Evolutionary conservation across 2,888 invertebrate species (phyloP), one percentile per base, ranked within the genome.

Genomic region (Capitulum mitella): DNA sequence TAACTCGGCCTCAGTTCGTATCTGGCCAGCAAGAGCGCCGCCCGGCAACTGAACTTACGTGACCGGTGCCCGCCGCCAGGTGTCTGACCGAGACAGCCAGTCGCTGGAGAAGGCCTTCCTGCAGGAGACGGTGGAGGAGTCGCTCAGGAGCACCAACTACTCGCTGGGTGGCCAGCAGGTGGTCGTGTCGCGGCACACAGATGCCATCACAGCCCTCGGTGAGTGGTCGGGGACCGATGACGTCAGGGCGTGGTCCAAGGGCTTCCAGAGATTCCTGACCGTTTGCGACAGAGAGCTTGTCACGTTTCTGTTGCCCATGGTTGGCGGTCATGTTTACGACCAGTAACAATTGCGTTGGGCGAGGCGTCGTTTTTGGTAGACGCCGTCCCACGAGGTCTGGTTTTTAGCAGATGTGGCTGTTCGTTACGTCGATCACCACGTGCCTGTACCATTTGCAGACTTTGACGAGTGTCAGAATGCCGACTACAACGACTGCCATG

Each of bases 81-180:
- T 70, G 8, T 40, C 70, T 5, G 70, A 70, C 22, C 37, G 70
- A 3, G 26, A 40, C 26, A 40, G 40, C 8, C 2, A 40, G 26
- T 3, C 40, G 22, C 29, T 70, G 70, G 70, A 70, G 40, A 19
- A 26, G 22, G 26, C 22, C 26, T 26, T 8, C 1, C 70, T 70
- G 70, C 40, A 37, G 37, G 34, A 70, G 8, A 70, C 40, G 37
- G 26, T 70, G 40, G 26, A 37, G 37, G 37, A 40, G 70, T 22
- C 70, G 37, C 70, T 70, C 5, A 22, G 70, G 26, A 70, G 70
- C 40, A 29, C 70, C 22, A 94, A 95, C 85, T 94, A 90, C 84
- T 94, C 93, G 81, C 88, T 95, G 37, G 95, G 95, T 40, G 37
- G 48, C 37, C 43, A 61, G 48, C n/a, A 76, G n/a, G 29, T 76